These are phyloP conservation scores for Dexiosoma caninum DNA, from an alignment of 2,888 invertebrate genomes.

Conservation along the genomic window DNA sequence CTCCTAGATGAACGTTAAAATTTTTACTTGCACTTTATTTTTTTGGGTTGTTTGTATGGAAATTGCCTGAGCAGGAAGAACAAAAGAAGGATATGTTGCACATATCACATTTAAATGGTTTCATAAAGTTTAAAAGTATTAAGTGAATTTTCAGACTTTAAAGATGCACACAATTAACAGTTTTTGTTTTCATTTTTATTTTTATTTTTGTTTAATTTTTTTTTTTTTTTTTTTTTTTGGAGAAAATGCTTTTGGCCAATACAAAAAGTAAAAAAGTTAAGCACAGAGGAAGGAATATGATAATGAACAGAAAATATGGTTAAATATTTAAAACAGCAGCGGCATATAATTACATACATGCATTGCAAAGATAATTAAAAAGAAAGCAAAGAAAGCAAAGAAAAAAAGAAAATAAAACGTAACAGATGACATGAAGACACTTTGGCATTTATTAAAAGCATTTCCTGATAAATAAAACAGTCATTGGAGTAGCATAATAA, in stretches of 20 bases:
- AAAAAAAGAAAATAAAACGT: too few species aligned
- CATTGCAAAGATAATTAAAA: background rate
- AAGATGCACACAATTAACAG: background rate
- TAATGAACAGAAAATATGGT: slow-evolving; percentile 20
- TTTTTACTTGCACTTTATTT: background rate
- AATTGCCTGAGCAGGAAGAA: slow-evolving; percentile 19
- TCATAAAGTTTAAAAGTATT: slow-evolving; percentile 53
- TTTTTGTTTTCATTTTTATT: too few species aligned
- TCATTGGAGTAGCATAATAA: background rate
- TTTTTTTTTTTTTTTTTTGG: background rate
- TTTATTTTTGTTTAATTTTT: too few species aligned
- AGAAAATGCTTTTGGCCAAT: slow-evolving; percentile 9
- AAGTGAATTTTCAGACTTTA: slow-evolving; percentile 49
- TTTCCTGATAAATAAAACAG: slow-evolving; percentile 8
- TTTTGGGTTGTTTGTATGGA: background rate
- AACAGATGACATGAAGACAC: background rate
- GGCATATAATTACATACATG: slow-evolving; percentile 20
- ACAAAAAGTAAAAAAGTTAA: background rate
- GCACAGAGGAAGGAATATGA: background rate
- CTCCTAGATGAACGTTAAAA: slow-evolving; percentile 3
- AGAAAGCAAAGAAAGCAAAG: background rate
- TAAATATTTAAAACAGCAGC: slow-evolving; percentile 12
- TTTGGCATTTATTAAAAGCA: slow-evolving; percentile 1
- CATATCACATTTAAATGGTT: slow-evolving; percentile 31
- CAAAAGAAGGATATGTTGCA: slow-evolving; percentile 36